Conservation (phyloP, 2,113 vertebrate species). For the Proterorhinus semilunaris region DNA sequence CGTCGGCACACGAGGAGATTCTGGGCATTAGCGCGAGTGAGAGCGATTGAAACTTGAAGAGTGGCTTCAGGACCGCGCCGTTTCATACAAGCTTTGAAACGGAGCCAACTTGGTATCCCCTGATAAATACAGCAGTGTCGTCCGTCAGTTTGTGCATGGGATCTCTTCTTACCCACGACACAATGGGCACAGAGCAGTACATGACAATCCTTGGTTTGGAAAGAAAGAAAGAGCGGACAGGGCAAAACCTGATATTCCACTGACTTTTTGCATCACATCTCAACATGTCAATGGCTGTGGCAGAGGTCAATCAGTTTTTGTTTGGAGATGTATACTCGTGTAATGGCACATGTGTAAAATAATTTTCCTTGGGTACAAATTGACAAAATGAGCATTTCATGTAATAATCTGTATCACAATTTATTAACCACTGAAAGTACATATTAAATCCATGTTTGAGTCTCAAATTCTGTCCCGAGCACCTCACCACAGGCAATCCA, state of each 20-base stretch:
- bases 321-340: not conserved
- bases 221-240: not conserved
- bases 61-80: slow-evolving; percentile 52
- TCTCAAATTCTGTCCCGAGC: not conserved
- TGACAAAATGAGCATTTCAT: not conserved
- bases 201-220: slow-evolving; percentile 16
- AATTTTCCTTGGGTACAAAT: not conserved
- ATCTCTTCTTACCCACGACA: slow-evolving; percentile 57
- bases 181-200: slow-evolving; percentile 17
- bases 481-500: not conserved
- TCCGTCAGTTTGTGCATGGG: slow-evolving; percentile 29
- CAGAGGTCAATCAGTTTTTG: not conserved
- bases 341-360: not conserved
- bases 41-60: not conserved
- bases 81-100: slow-evolving; percentile 55
- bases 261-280: not conserved
- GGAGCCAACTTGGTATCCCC: slow-evolving; percentile 38
- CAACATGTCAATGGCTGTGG: slow-evolving; percentile 3
- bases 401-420: too few species aligned
- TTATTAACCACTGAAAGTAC: too few species aligned
- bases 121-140: slow-evolving; percentile 49
- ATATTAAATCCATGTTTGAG: too few species aligned
- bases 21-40: slow-evolving; percentile 4
- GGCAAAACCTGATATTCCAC: slow-evolving; percentile 6
- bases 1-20: not conserved